These are phyloP conservation scores for Torymus aiolomorphi DNA, from an alignment of 2,888 invertebrate species.

Conservation along the genomic window DNA sequence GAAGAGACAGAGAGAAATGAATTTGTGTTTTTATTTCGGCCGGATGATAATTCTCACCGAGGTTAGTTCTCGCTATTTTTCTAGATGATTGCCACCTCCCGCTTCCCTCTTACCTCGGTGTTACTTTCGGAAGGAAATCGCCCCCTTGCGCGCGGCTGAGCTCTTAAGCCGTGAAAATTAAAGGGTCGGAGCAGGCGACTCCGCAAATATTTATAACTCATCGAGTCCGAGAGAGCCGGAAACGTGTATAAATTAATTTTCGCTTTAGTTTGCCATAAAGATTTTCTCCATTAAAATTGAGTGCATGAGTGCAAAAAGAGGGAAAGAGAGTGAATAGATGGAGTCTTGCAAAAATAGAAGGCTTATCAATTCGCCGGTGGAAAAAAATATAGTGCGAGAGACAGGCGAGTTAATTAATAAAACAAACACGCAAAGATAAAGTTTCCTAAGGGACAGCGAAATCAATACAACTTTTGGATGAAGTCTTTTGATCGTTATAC, in stretches of 20 bases:
- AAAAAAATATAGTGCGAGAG: background rate
- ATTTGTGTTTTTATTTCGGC: conserved; percentile 23
- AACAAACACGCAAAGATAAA: conserved; percentile 14
- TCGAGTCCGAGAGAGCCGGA: conserved; percentile 9
- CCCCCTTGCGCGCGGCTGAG: conserved; percentile 14
- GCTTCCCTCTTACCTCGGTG: no score
- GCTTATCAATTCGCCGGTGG: conserved; percentile 1
- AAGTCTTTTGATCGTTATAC: conserved; percentile 32
- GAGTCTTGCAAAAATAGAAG: conserved; percentile 13
- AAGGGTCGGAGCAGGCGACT: conserved; percentile 18
- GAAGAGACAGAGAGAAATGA: background rate
- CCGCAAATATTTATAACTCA: conserved; percentile 49
- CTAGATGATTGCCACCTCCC: conserved; percentile 24
- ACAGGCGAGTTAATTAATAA: conserved; percentile 20
- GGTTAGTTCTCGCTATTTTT: conserved; percentile 52
- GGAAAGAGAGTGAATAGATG: background rate
- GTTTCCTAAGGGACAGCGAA: conserved; percentile 19
- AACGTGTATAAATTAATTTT: conserved; percentile 45
- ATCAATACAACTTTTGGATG: conserved; percentile 35
- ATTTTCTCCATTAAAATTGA: conserved; percentile 38
- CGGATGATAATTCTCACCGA: conserved; percentile 24
- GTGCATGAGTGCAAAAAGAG: conserved; percentile 17
- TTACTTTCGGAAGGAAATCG: conserved; percentile 2
- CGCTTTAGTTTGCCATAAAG: conserved; percentile 30
- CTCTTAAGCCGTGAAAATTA: conserved; percentile 47